phyloP scores from a whole-genome alignment of 1,140 invertebrate species.

The Apis dorsata region DNA sequence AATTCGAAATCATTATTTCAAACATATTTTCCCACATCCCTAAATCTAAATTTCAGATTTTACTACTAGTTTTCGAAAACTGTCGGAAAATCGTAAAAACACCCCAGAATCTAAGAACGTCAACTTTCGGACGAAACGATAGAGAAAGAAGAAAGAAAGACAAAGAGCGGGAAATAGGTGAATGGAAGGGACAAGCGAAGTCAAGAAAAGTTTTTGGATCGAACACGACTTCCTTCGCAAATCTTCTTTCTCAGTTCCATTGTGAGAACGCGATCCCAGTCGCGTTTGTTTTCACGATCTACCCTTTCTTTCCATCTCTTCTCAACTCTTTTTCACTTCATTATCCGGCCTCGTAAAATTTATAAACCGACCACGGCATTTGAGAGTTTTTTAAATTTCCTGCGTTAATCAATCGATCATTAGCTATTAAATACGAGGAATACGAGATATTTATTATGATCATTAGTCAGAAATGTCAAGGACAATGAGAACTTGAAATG shows the following conservation, averaged over 20 bases:
- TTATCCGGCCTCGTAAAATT: constrained; percentile 28
- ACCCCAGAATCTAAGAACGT: background rate
- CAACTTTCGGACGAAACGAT: background rate
- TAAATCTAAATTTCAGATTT: constrained; percentile 27
- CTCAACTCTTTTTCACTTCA: too few species aligned
- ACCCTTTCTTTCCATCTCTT: background rate
- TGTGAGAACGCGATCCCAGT: constrained; percentile 51
- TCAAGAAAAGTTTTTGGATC: constrained; percentile 58
- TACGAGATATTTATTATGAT: constrained; percentile 9
- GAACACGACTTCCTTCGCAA: constrained; percentile 60
- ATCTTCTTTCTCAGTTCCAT: constrained; percentile 49
- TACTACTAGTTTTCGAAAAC: constrained; percentile 28
- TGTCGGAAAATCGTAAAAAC: constrained; percentile 28
- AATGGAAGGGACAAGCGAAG: constrained; percentile 20
- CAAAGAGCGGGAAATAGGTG: background rate
- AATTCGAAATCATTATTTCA: too few species aligned
- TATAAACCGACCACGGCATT: constrained; percentile 27
- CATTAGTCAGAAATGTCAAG: constrained; percentile 64
- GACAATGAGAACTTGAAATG: constrained; percentile 47
- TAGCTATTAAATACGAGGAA: constrained; percentile 57
- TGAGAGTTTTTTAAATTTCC: constrained; percentile 60
- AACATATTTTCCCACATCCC: background rate
- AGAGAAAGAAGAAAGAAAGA: background rate
- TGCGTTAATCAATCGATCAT: constrained; percentile 68
- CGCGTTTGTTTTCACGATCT: constrained; percentile 59